Evolutionary conservation across 35 echinoderm and acorn worm species (phyloP).

Genomic region (Lytechinus variegatus): DNA sequence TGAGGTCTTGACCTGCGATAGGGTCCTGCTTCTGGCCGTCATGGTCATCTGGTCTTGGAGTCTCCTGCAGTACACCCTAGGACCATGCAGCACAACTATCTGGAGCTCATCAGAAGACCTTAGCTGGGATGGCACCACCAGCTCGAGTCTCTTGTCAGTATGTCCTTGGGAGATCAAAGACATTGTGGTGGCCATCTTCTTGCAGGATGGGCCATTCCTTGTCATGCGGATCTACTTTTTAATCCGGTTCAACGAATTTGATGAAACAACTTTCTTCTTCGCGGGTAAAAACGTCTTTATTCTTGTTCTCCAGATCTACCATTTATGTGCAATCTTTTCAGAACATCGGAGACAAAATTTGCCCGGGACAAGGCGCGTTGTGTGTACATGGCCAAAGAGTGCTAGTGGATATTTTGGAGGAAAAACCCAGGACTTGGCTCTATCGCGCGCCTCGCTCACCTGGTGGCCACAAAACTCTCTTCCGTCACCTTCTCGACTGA

Average conservation of each 20-base stretch:
- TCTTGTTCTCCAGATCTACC: slow-evolving; percentile 83
- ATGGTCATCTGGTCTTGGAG: slow-evolving; percentile 80
- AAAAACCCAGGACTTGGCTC: slow-evolving; percentile 38
- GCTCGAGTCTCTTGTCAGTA: slow-evolving; percentile 58
- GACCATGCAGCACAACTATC: slow-evolving; percentile 69
- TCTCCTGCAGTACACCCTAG: slow-evolving; percentile 82
- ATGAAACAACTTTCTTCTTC: slow-evolving; percentile 85
- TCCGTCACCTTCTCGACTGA: slow-evolving; percentile 44
- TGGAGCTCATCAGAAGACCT: slow-evolving; percentile 61
- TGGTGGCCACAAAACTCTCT: slow-evolving; percentile 50
- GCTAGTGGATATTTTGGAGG: slow-evolving; percentile 51
- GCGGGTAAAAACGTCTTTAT: slow-evolving; percentile 89
- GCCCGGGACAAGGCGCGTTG: not conserved
- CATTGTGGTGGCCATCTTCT: slow-evolving; percentile 66
- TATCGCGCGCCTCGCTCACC: slow-evolving; percentile 37
- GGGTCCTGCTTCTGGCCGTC: slow-evolving; percentile 59
- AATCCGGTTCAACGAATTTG: slow-evolving; percentile 57
- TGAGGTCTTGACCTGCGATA: slow-evolving; percentile 63
- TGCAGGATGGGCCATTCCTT: slow-evolving; percentile 89
- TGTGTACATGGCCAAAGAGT: slow-evolving; percentile 49
- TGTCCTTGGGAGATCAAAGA: slow-evolving; percentile 80
- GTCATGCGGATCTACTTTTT: slow-evolving; percentile 79
- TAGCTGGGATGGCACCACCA: slow-evolving; percentile 30
- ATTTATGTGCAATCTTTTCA: slow-evolving; percentile 67
- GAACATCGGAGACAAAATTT: slow-evolving; percentile 40